phyloP scores from a whole-genome alignment of 2,797 vertebrate genomes.

The Adelosebastes latens region DNA sequence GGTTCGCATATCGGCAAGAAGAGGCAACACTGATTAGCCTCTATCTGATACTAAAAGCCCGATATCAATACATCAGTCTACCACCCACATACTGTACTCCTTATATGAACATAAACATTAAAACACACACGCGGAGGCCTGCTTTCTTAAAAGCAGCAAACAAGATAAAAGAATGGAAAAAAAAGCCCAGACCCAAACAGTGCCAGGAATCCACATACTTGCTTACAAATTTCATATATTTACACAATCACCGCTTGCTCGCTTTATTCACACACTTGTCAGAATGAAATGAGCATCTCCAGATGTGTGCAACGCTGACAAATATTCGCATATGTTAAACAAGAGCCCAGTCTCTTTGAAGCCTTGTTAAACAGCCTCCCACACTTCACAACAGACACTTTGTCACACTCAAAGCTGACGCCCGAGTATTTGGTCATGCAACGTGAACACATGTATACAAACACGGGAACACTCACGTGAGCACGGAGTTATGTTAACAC shows the following conservation, averaged over 20 bases:
- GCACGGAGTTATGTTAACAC: slow-evolving; percentile 19
- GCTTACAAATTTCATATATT: slow-evolving; percentile 54
- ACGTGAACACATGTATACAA: slow-evolving; percentile 56
- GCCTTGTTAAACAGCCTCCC: slow-evolving; percentile 58
- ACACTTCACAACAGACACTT: slow-evolving; percentile 59
- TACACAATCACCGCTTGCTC: slow-evolving; percentile 46
- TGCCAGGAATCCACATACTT: slow-evolving; percentile 44
- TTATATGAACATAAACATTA: slow-evolving; percentile 35
- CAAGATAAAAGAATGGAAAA: slow-evolving; percentile 62
- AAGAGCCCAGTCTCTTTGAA: slow-evolving; percentile 56
- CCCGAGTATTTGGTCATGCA: slow-evolving; percentile 63
- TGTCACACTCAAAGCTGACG: slow-evolving; percentile 56
- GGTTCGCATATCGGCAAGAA: background rate
- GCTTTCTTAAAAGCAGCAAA: slow-evolving; percentile 38
- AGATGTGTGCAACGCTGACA: slow-evolving; percentile 62
- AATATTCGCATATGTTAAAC: slow-evolving; percentile 65
- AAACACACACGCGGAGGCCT: slow-evolving; percentile 17
- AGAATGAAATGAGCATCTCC: slow-evolving; percentile 67
- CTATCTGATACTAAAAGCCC: slow-evolving; percentile 15
- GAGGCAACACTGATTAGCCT: background rate
- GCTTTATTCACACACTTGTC: slow-evolving; percentile 71
- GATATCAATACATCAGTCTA: slow-evolving; percentile 7
- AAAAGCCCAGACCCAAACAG: slow-evolving; percentile 59
- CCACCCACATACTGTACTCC: slow-evolving; percentile 13
- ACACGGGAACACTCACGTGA: slow-evolving; percentile 48